Percentiles rank a stretch among this genome's conserved stretches.
These are phyloP conservation scores for Hypotaenidia okinawae DNA, from an alignment of 2,797 vertebrate genomes.

Conservation along the genomic window DNA sequence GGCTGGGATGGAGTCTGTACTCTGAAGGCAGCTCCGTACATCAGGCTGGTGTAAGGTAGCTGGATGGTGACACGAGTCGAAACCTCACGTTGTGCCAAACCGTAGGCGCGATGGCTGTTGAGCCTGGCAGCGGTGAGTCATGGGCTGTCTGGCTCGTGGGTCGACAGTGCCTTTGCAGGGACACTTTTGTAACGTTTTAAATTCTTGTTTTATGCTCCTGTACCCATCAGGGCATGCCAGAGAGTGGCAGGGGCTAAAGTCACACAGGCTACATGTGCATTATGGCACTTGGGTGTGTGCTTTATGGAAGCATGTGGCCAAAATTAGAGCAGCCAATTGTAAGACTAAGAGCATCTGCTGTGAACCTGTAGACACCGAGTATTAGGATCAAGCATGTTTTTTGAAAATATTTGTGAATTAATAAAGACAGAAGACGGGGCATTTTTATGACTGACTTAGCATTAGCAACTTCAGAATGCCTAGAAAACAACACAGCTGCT, in stretches of 20 bases:
- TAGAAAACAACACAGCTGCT: background rate
- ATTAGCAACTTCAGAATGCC: background rate
- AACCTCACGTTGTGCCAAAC: background rate
- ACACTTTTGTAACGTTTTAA: background rate
- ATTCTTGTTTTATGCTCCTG: background rate
- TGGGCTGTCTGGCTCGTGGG: background rate
- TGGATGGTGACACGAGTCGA: background rate
- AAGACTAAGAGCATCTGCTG: constrained; percentile 4
- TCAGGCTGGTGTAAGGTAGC: background rate
- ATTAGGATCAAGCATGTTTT: background rate
- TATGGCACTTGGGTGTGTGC: background rate
- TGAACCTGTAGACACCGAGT: background rate
- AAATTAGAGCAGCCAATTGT: background rate
- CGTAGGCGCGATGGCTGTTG: background rate
- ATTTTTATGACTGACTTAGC: background rate
- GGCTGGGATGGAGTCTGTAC: background rate
- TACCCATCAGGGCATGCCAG: too few species aligned
- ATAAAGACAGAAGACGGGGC: background rate
- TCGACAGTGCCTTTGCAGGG: background rate
- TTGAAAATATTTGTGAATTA: background rate
- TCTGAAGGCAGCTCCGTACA: background rate
- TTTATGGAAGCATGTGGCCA: background rate
- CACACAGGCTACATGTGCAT: background rate
- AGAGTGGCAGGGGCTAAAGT: background rate
- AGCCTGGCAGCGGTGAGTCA: background rate